Percentiles rank a stretch among this genome's conserved stretches.
These are phyloP conservation scores for Eublepharis macularius DNA, from an alignment of 2,113 vertebrate genomes.

Conservation along the genomic window DNA sequence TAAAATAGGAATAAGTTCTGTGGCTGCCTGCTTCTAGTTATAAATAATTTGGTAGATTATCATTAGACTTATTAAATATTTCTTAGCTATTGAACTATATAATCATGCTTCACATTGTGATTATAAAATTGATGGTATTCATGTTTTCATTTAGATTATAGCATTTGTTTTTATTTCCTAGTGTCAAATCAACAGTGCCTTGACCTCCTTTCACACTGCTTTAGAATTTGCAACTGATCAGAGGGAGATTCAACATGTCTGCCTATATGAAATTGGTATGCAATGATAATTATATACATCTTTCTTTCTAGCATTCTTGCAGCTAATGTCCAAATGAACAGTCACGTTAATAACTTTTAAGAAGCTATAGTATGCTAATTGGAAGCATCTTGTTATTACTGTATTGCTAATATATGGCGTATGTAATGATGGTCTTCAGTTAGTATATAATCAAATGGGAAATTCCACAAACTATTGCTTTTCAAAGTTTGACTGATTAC, in stretches of 20 bases:
- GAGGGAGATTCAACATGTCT: slow-evolving; percentile 98
- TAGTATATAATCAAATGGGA: background rate
- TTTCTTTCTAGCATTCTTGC: background rate
- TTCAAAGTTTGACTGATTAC: background rate
- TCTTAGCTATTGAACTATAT: background rate
- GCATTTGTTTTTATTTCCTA: slow-evolving; percentile 52
- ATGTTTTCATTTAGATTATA: background rate
- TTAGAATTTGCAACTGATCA: slow-evolving; percentile 95
- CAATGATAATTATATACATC: background rate
- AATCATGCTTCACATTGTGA: background rate
- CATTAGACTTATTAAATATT: background rate
- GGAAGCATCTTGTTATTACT: background rate
- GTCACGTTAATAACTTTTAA: background rate
- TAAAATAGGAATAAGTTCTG: background rate
- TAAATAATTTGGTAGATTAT: background rate
- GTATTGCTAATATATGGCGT: background rate
- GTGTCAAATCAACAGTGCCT: slow-evolving; percentile 98
- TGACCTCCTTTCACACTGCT: slow-evolving; percentile 95
- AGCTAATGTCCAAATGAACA: background rate
- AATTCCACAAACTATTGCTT: background rate
- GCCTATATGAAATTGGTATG: slow-evolving; percentile 96
- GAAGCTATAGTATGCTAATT: background rate
- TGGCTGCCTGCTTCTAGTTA: background rate
- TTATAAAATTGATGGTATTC: background rate
- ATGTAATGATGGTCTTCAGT: background rate